Base-by-base conservation (phyloP, 2,888 invertebrate species). In the Luperina nickerlii region DNA sequence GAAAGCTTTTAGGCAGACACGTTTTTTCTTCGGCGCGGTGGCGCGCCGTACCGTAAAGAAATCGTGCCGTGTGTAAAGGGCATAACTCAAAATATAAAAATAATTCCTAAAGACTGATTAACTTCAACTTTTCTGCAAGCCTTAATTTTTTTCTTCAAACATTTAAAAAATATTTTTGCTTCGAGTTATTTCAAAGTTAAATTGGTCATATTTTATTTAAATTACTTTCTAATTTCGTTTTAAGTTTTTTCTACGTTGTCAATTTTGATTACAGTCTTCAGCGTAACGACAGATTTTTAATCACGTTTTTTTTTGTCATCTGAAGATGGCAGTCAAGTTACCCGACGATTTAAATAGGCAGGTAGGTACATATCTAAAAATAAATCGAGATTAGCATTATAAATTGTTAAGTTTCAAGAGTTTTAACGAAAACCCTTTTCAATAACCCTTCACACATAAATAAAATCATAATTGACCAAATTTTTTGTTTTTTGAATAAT, bases 131-230 rank as follows among this genome's bases (percentile, higher is more conserved):
- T 45, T 45, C 20, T 74, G 32, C 48, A 65, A 65, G 24, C 48
- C 15, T 48, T 45, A 18, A 76, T 20, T 63, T 54, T 67, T 73
- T 24, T 57, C 51, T 79, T 51, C 42, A 78, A 83, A 73, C 81
- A 74, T 79, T 82, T 74, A 48, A 66, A 54, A 60, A 81, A 73
- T 66, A 62, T 57, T 87, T 85, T 78, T 74, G 69, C 42, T 45
- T 70, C 67, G 83, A 87, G 78, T 84, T 78, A 79, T 87, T 87
- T 82, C 81, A 68, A 86, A 90, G 89, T 90, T 90, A 90, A 91
- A 91, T 92, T 92, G 89, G 84, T 89, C 89, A 84, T 89, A 84
- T 89, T 89, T 90, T 90, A 88, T 88, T 88, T 86, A 88, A 91
- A 92, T 91, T 87, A 90, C 89, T 89, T 92, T 89, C 71, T 81